These are phyloP conservation scores for Troglohyphantes excavatus DNA, from an alignment of 2,888 invertebrate genomes.

Conservation along the genomic window DNA sequence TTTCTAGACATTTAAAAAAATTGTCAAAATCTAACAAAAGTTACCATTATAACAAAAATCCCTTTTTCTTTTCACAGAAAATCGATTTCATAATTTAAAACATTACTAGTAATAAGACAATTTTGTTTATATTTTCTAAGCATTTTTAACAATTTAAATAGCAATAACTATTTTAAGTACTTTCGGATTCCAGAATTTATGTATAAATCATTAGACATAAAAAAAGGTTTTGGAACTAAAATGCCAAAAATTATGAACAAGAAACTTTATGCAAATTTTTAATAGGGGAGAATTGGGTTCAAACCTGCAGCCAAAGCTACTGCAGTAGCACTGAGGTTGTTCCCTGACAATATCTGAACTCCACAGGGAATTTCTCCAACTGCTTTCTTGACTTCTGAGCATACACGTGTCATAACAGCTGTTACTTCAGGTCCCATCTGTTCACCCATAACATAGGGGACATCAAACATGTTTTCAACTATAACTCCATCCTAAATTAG, in stretches of 20 bases:
- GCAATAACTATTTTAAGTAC: too few species aligned
- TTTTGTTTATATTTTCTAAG: too few species aligned
- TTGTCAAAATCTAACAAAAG: too few species aligned
- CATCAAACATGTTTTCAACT: conserved; percentile 91
- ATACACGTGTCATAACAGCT: conserved; percentile 87
- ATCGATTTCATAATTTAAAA: too few species aligned
- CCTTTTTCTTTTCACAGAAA: too few species aligned
- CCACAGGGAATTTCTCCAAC: conserved; percentile 85
- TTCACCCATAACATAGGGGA: conserved; percentile 87
- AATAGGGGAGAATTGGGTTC: background rate
- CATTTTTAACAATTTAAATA: too few species aligned
- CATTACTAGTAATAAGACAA: too few species aligned
- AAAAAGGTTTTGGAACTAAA: background rate
- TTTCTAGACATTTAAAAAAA: too few species aligned
- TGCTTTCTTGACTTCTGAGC: conserved; percentile 85
- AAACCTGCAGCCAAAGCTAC: conserved; percentile 87
- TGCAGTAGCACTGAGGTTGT: conserved; percentile 89
- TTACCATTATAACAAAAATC: too few species aligned
- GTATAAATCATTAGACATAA: too few species aligned
- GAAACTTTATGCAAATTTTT: background rate
- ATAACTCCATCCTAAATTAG: conserved; percentile 89
- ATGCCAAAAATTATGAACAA: too few species aligned
- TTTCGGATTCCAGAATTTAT: too few species aligned
- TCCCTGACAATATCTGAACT: conserved; percentile 89
- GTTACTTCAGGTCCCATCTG: conserved; percentile 87